Percentiles rank a stretch among this genome's conserved stretches.
Evolutionary conservation across 1,140 invertebrate species (phyloP).

Genomic region (Danaus melanippus): DNA sequence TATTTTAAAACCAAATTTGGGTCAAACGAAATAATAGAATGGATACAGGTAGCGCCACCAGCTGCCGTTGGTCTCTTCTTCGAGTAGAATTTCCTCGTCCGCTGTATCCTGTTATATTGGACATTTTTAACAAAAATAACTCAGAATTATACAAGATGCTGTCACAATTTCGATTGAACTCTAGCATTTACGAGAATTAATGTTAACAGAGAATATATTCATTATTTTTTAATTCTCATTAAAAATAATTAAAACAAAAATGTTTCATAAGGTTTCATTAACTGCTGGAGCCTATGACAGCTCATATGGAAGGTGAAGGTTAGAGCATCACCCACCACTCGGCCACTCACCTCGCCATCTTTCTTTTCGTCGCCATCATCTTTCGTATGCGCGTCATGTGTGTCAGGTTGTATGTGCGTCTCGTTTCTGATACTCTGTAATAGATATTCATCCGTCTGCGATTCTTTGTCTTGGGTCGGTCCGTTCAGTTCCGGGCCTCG

Average conservation of each 20-base stretch:
- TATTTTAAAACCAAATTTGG: too few species aligned
- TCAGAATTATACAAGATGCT: not conserved
- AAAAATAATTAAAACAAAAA: not conserved
- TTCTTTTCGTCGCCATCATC: constrained; percentile 3
- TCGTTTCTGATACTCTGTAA: constrained; percentile 6
- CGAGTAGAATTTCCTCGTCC: constrained; percentile 10
- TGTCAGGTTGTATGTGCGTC: not conserved
- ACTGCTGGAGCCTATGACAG: not conserved
- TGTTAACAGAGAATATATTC: too few species aligned
- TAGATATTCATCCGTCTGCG: constrained; percentile 28
- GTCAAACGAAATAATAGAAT: constrained; percentile 49
- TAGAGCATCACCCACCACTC: constrained; percentile 1
- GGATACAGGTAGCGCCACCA: constrained; percentile 57
- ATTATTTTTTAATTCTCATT: too few species aligned
- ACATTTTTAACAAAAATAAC: not conserved
- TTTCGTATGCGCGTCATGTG: not conserved
- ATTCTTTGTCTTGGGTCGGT: constrained; percentile 26
- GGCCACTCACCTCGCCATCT: not conserved
- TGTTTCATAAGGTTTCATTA: not conserved
- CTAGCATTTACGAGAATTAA: too few species aligned
- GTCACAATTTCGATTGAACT: too few species aligned
- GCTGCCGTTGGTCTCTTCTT: constrained; percentile 33
- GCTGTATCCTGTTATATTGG: constrained; percentile 2
- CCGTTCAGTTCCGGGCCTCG: constrained; percentile 35
- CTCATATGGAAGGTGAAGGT: not conserved